phyloP scores from a whole-genome alignment of 2,113 vertebrate species.

The Atherinomorus stipes region DNA sequence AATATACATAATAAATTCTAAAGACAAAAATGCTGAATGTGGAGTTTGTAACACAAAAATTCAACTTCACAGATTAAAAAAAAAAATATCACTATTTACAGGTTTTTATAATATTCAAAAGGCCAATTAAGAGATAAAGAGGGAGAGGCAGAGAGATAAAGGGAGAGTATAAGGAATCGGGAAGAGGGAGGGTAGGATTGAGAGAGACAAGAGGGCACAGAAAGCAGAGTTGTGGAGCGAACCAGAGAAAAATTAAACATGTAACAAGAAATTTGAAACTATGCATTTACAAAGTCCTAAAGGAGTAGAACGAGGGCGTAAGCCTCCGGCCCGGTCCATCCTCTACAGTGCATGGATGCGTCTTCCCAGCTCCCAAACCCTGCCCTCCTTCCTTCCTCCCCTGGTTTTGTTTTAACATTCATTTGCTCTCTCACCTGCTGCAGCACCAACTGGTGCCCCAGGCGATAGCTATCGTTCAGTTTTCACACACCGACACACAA shows the following conservation, averaged over 20 bases:
- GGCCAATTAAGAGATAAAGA: slow-evolving; percentile 77
- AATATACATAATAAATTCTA: slow-evolving; percentile 99
- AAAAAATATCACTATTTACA: slow-evolving; percentile 97
- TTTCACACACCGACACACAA: slow-evolving; percentile 79
- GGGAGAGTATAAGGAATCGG: slow-evolving; percentile 52
- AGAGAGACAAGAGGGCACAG: slow-evolving; percentile 72
- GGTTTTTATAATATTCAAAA: slow-evolving; percentile 89
- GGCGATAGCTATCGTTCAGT: slow-evolving; percentile 53
- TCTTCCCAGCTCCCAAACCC: slow-evolving; percentile 75
- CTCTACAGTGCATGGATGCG: slow-evolving; percentile 89
- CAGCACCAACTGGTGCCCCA: slow-evolving; percentile 73
- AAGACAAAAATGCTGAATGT: slow-evolving; percentile 93
- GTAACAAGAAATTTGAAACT: slow-evolving; percentile 87
- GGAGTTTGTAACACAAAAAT: slow-evolving; percentile 92
- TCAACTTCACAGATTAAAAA: slow-evolving; percentile 97
- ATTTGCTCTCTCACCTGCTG: slow-evolving; percentile 91
- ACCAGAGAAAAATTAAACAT: slow-evolving; percentile 83
- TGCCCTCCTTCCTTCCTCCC: slow-evolving; percentile 56
- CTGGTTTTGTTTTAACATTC: slow-evolving; percentile 85
- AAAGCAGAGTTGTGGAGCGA: slow-evolving; percentile 78
- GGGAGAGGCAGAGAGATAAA: slow-evolving; percentile 65
- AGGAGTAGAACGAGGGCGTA: slow-evolving; percentile 84
- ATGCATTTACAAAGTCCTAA: slow-evolving; percentile 91
- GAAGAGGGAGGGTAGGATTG: slow-evolving; percentile 42
- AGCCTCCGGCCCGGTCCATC: slow-evolving; percentile 57